Evolutionary conservation across 1,140 invertebrate species (phyloP), one percentile per base, ranked within the genome.

Genomic region (Seison nebaliae): DNA sequence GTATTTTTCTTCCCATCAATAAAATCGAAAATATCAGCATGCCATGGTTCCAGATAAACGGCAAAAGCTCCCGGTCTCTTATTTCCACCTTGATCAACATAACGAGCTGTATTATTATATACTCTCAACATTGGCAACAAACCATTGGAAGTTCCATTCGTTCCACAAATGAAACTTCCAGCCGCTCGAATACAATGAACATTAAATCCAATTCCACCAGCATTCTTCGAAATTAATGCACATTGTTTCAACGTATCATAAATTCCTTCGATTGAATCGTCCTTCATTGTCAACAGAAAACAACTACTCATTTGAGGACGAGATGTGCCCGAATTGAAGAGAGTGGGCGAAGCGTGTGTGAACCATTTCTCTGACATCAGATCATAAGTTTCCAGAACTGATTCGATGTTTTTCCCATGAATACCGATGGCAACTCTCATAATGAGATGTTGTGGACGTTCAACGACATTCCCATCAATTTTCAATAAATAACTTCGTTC

Each of bases 11-110:
- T 78, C 21, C 91, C 60, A 52, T 88, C 76, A 28, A 93, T 57
- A 60, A 91, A 94, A 39, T 86, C 79, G 57, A 88, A 86, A 33
- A 98, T 67, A 58, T 96, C 86, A 0, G 81, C 71, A 63, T 98
- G 91, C 91, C 91, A 98, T 2, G 91, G 88, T 56, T 98, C 91
- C 15, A 98, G 51, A 51, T 96, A 98, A 41, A 98, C 73, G 11
- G 88, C 83, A 66, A 93, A 91, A n/a, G 86, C 83, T 21, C 86
- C 84, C n/a, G 86, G 83, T 45, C 84, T 26, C 59, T 94, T 94
- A 50, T 91, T 93, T 17, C 84, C 86, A 20, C 86, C 84, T 63
- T 98, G 88, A 60, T 94, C 81, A 1, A 96, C 84, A 63, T 94
- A 94, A 9, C 78, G 64, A 1, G 83, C 83, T 21, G 81, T 83